Evolutionary conservation across 1,140 invertebrate genomes (phyloP), one percentile per base, ranked within the genome.

Genomic region (Argopecten irradians): DNA sequence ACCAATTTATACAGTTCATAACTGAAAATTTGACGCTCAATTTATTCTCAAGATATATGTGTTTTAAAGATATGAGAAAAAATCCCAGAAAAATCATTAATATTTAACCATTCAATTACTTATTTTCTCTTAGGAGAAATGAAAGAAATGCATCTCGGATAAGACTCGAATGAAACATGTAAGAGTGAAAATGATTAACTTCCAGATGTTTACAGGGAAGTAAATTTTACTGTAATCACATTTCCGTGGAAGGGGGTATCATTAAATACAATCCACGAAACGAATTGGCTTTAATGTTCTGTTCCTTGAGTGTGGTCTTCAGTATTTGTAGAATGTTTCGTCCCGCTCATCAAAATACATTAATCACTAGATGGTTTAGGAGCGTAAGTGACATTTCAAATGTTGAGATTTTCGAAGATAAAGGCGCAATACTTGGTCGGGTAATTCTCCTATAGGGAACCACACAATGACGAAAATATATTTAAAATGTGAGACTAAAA

Each of bases 341-440:
- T 28, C 55, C n/a, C 22, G 55, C n/a, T n/a, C 55, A n/a, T 71
- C 55, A 28, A n/a, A 71, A 71, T 71, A 8, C 55, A 71, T 71
- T 71, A 71, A 71, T 71, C 55, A 71, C 8, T 5, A 5, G 55
- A 71, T 71, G 55, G 55, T 71, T 71, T 71, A 71, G 55, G 22
- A 71, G 55, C 55, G 22, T n/a, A 71, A 71, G 55, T 71, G 55
- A 71, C 55, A 71, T 71, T 71, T 71, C 55, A 71, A 71, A 71
- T 71, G 55, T 71, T 71, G 55, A 71, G 55, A 71, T 71, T 71
- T 71, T 71, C 55, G 55, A 5, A 71, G 55, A 71, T 71, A 71
- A 71, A 71, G 55, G n/a, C 55, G 22, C 55, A 71, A 28, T 28
- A n/a, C 55, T 71, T 28, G 55, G 22, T 71, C 55, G 55, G n/a